Evolutionary conservation across 2,113 vertebrate species (phyloP).

Genomic region (Callionymus lyra): DNA sequence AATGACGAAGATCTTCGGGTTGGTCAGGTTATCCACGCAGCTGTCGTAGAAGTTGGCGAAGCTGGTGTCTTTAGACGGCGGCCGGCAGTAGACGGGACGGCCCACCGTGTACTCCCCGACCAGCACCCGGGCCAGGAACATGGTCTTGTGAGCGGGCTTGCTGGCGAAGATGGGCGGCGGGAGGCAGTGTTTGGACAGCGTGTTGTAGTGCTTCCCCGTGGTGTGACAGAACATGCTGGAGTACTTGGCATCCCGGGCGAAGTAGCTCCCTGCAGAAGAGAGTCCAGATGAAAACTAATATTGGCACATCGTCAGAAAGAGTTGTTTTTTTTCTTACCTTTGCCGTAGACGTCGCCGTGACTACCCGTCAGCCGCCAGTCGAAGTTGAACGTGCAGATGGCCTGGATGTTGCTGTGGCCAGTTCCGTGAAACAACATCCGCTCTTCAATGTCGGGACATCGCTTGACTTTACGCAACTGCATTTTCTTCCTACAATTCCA

Average conservation of each 20-base stretch:
- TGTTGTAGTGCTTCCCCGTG: slow-evolving; percentile 78
- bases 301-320: slow-evolving; percentile 4
- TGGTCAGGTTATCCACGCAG: slow-evolving; percentile 88
- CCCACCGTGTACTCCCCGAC: slow-evolving; percentile 86
- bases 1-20: slow-evolving; percentile 92
- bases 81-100: slow-evolving; percentile 80
- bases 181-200: slow-evolving; percentile 69
- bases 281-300: neutral
- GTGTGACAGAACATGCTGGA: slow-evolving; percentile 92
- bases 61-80: slow-evolving; percentile 88
- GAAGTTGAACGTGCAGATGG: slow-evolving; percentile 96
- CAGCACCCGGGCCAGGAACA: slow-evolving; percentile 91
- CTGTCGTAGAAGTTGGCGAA: slow-evolving; percentile 92
- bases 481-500: slow-evolving; percentile 79
- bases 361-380: slow-evolving; percentile 94
- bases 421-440: slow-evolving; percentile 97
- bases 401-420: slow-evolving; percentile 86
- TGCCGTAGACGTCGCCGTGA: slow-evolving; percentile 87
- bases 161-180: slow-evolving; percentile 57
- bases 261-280: slow-evolving; percentile 81
- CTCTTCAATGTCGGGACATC: slow-evolving; percentile 76
- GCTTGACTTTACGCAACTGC: slow-evolving; percentile 87
- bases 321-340: slow-evolving; percentile 72
- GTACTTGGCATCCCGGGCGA: slow-evolving; percentile 86
- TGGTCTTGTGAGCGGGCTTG: slow-evolving; percentile 75